Evolutionary conservation across 2,113 vertebrate species (phyloP), one percentile per base, ranked within the genome.

Genomic region (Tringa solitaria): DNA sequence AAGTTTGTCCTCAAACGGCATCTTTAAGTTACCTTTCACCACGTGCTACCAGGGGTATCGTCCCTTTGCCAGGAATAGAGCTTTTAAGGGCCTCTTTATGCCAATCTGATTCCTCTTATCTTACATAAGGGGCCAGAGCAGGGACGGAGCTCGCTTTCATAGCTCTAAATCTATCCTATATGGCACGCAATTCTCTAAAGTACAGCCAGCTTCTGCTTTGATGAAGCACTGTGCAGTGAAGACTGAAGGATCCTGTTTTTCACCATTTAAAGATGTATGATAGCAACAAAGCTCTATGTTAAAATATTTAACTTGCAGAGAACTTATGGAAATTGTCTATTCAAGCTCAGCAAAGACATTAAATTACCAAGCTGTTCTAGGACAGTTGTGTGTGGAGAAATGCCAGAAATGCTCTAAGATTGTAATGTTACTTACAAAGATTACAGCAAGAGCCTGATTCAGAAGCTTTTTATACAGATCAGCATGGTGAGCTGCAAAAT

Each of bases 321-420:
- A 96, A 96, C 95, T 96, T 96, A 97, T 95, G 96, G 96, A 96
- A 96, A 96, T 96, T 96, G 93, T 95, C 96, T 96, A 96, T 96
- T 97, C 96, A 96, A 96, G 96, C 96, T 96, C 94, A 87, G 96
- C 81, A 94, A 93, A 97, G 94, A 83, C 96, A 96, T 95, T 92
- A 97, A 92, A 95, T 95, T 94, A 76, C 94, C 95, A 97, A 96
- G 94, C 91, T 97, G 93, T 95, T 96, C 92, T 93, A 97, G 89
- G 95, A 97, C 95, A 96, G 94, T 95, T 92, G 93, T 94, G 94
- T 65, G 57, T 93, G 89, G 94, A 97, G 85, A 89, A 91, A 95
- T 96, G 89, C 95, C 90, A 95, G 87, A 83, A 92, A 95, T 39
- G 77, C 56, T 93, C 93, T 19, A 54, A 95, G 89, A 97, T 33